Evolutionary conservation across 2,797 vertebrate species (phyloP).

Genomic region (Tragelaphus oryx): DNA sequence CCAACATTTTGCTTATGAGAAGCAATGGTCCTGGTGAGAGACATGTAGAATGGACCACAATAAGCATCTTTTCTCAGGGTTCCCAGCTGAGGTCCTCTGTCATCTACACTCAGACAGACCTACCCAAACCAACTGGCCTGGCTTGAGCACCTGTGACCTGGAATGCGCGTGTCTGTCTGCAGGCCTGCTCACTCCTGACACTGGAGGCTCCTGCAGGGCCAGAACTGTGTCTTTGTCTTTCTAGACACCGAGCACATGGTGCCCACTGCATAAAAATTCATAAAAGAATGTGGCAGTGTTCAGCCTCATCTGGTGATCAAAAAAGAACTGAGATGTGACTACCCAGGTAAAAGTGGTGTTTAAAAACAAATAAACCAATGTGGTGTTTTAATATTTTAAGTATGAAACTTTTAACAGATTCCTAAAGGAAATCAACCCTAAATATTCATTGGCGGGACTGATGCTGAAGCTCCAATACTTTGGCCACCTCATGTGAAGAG

Average conservation of each 20-base stretch:
- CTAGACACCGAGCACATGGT: background rate
- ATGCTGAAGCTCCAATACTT: background rate
- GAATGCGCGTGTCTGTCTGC: background rate
- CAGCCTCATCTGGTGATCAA: background rate
- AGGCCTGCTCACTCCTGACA: background rate
- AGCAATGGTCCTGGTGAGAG: background rate
- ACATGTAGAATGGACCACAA: background rate
- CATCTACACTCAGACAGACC: background rate
- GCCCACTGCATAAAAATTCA: background rate
- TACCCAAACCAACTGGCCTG: background rate
- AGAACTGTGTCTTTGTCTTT: background rate
- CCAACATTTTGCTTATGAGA: background rate
- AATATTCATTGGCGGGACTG: background rate
- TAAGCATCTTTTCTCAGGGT: background rate
- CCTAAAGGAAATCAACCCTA: background rate
- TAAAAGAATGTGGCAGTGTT: background rate
- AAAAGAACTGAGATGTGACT: background rate
- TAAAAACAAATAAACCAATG: background rate
- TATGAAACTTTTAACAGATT: constrained; percentile 5
- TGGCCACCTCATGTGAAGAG: background rate
- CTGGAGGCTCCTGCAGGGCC: background rate
- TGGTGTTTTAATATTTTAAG: background rate
- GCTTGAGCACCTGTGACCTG: background rate
- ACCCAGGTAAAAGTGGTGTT: background rate
- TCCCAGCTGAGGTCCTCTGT: background rate